These are phyloP conservation scores for Erithacus rubecula DNA, from an alignment of 2,797 vertebrate genomes.

Conservation along the genomic window DNA sequence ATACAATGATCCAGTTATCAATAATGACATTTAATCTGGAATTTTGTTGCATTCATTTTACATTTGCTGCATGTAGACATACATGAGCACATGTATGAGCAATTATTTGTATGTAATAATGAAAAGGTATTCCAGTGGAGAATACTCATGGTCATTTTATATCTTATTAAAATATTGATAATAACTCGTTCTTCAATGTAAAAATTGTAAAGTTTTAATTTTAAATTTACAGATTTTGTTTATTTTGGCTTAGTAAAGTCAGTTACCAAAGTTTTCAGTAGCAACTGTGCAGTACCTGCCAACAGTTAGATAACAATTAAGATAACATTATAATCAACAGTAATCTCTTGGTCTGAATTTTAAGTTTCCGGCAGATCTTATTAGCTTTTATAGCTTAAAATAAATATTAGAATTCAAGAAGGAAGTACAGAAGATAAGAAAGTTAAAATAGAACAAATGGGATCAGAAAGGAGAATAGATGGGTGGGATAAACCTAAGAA, in stretches of 20 bases:
- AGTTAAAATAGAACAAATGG: conserved; percentile 9
- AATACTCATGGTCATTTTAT: not conserved
- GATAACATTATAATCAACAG: conserved; percentile 1
- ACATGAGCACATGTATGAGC: not conserved
- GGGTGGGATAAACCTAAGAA: not conserved
- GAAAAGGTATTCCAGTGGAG: not conserved
- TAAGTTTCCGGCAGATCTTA: not conserved
- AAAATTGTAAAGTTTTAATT: not conserved
- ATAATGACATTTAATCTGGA: not conserved
- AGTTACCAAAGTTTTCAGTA: not conserved
- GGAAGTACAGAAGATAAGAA: conserved; percentile 39
- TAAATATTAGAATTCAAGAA: conserved; percentile 10
- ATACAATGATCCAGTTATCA: not conserved
- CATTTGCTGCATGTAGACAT: not conserved
- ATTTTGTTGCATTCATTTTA: not conserved
- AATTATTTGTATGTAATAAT: not conserved
- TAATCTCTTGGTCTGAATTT: not conserved
- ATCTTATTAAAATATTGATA: not conserved
- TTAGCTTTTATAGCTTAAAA: conserved; percentile 10
- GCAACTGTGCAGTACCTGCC: not conserved
- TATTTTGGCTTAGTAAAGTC: not conserved
- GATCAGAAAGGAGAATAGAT: not conserved
- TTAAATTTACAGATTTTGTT: not conserved
- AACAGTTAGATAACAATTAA: not conserved
- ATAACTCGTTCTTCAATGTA: not conserved